Conservation (phyloP, 1,140 invertebrate species). For the Acromyrmex echinatior region DNA sequence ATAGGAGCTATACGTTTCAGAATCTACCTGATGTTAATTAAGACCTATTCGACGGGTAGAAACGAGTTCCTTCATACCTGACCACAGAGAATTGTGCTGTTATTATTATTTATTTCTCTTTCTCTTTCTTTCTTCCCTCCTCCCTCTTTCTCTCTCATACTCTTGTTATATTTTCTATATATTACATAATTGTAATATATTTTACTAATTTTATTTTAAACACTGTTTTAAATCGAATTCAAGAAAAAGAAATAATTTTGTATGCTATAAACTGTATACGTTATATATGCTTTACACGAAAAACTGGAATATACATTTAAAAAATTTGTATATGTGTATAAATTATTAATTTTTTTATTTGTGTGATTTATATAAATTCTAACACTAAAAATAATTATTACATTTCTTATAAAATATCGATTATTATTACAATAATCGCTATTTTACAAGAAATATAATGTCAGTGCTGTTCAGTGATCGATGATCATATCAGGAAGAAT, state of each 20-base stretch:
- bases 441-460: not conserved
- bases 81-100: slow-evolving; percentile 22
- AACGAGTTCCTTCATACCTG: slow-evolving; percentile 50
- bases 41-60: slow-evolving; percentile 63
- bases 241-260: not conserved
- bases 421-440: not conserved
- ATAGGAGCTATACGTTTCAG: slow-evolving; percentile 56
- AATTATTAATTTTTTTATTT: not conserved
- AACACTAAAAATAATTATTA: not conserved
- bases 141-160: too few relatives aligned
- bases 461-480: slow-evolving; percentile 68
- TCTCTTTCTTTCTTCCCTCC: not conserved
- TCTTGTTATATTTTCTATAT: not conserved
- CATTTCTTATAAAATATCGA: not conserved
- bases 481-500: slow-evolving; percentile 65
- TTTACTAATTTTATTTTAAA: slow-evolving; percentile 1
- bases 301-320: not conserved
- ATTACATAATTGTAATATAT: slow-evolving; percentile 1
- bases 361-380: not conserved
- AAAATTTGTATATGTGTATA: not conserved
- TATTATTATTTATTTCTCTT: slow-evolving; percentile 38
- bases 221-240: not conserved
- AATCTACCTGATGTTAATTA: slow-evolving; percentile 69
- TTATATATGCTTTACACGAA: not conserved
- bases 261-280: not conserved